A percentile compares a stretch with the other conserved stretches of the same genome.
phyloP scores from a whole-genome alignment of 2,113 vertebrate genomes.

The Nothoprocta perdicaria region DNA sequence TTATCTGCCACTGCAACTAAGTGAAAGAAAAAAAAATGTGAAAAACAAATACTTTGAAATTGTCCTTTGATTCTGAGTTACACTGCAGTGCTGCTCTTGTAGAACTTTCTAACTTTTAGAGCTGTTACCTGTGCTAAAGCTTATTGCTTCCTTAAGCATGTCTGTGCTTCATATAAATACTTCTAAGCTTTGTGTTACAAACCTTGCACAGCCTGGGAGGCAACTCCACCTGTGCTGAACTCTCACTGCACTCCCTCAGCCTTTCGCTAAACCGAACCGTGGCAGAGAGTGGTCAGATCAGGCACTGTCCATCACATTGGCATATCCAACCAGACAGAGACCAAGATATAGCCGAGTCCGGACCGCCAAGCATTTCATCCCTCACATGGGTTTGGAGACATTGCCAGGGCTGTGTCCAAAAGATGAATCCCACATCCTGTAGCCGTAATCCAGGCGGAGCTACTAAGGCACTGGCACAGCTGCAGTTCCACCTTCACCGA shows the following conservation, averaged over 20 bases:
- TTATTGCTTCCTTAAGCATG: neutral
- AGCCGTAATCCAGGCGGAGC: neutral
- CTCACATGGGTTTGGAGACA: neutral
- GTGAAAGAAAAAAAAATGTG: neutral
- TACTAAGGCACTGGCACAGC: neutral
- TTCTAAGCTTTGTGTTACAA: neutral
- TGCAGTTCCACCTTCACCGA: rapidly evolving
- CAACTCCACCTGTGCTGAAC: neutral
- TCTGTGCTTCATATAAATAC: rapidly evolving
- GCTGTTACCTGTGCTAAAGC: neutral
- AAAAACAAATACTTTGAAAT: neutral
- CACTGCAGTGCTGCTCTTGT: neutral
- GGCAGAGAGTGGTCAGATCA: rapidly evolving
- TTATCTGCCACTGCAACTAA: neutral
- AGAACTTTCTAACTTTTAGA: neutral
- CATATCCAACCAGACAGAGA: rapidly evolving
- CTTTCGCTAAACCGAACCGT: neutral
- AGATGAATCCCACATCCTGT: rapidly evolving
- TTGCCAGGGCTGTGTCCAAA: neutral
- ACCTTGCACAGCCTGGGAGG: neutral
- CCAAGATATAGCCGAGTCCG: neutral
- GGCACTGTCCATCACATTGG: neutral
- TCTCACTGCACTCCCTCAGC: rapidly evolving
- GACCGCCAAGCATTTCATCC: neutral
- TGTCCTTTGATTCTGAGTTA: neutral